phyloP scores from a whole-genome alignment of 2,113 vertebrate species.

The Dicentrarchus labrax region DNA sequence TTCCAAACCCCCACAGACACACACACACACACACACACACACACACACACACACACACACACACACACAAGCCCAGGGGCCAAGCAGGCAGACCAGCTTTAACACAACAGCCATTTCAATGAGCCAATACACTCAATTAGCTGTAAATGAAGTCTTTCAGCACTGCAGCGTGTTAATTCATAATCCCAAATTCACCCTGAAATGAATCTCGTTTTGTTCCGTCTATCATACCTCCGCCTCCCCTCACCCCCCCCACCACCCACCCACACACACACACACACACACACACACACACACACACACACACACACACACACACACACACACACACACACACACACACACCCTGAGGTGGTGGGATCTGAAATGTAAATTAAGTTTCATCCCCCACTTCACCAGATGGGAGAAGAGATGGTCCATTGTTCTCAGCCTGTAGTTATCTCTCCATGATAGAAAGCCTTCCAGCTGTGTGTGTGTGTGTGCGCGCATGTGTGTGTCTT shows the following conservation, averaged over 20 bases:
- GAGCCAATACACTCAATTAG: slow-evolving; percentile 79
- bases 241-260: slow-evolving; percentile 3
- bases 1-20: slow-evolving; percentile 11
- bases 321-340: slow-evolving; percentile 14
- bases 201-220: slow-evolving; percentile 77
- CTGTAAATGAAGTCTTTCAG: slow-evolving; percentile 83
- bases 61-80: slow-evolving; percentile 36
- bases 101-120: slow-evolving; percentile 74
- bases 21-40: slow-evolving; percentile 11
- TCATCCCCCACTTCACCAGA: slow-evolving; percentile 80
- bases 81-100: slow-evolving; percentile 50
- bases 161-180: slow-evolving; percentile 78
- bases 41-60: slow-evolving; percentile 16
- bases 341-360: slow-evolving; percentile 72
- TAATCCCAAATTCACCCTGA: slow-evolving; percentile 82
- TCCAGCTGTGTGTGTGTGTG: slow-evolving; percentile 71
- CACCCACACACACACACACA: not conserved
- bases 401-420: slow-evolving; percentile 83
- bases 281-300: not conserved
- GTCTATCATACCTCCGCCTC: slow-evolving; percentile 43
- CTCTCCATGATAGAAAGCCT: slow-evolving; percentile 76
- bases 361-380: slow-evolving; percentile 84
- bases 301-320: not conserved
- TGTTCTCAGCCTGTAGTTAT: slow-evolving; percentile 82
- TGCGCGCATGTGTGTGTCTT: slow-evolving; percentile 48